Conservation (phyloP, 92 coral and sea anemone species). For the Desmophyllum pertusum region DNA sequence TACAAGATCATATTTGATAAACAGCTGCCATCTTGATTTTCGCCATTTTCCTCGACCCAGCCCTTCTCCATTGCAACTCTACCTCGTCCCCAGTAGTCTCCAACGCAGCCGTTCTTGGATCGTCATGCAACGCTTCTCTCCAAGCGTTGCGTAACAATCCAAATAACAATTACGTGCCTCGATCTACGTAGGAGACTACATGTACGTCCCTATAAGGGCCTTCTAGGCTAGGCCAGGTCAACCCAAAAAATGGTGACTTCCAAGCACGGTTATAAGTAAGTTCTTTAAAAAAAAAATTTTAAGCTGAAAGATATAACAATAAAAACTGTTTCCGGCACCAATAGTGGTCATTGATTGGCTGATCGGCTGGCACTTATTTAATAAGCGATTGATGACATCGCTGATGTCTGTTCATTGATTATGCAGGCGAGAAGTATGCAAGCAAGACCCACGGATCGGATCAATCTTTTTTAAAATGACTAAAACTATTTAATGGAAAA, state of each 20-base stretch:
- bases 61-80: neutral
- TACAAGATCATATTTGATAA: too few species aligned
- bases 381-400: neutral
- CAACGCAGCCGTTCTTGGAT: too few species aligned
- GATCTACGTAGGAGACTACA: conserved; percentile 3
- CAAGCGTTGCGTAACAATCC: too few species aligned
- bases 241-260: conserved; percentile 5
- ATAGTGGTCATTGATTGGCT: conserved; percentile 8
- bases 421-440: conserved; percentile 12
- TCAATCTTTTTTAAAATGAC: too few species aligned
- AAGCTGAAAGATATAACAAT: conserved; percentile 12
- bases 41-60: conserved; percentile 13
- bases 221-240: neutral
- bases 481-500: too few species aligned
- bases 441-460: conserved; percentile 17
- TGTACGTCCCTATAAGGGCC: conserved; percentile 5
- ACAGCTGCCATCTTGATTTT: too few species aligned
- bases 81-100: neutral
- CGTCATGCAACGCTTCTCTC: conserved; percentile 8
- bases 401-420: conserved; percentile 13
- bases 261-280: conserved; percentile 7
- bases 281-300: conserved; percentile 8
- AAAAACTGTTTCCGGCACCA: conserved; percentile 7
- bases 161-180: neutral
- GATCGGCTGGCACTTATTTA: neutral